Percentiles rank a stretch among this genome's conserved stretches.
phyloP scores from a whole-genome alignment of 2,888 invertebrate species.

The Copidosoma aretas region DNA sequence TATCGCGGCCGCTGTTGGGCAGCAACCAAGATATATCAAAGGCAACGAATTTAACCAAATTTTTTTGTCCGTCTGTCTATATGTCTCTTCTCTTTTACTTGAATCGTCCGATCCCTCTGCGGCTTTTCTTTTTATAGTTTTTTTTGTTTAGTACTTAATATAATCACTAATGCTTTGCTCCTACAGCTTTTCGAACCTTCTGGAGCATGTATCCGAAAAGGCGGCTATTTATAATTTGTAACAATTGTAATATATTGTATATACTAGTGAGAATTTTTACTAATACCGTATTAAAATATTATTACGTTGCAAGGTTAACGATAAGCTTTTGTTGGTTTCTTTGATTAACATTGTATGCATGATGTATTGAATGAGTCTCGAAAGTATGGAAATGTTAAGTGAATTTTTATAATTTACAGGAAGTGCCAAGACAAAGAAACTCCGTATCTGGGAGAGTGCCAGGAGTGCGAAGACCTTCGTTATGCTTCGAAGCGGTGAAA shows the following conservation, averaged over 20 bases:
- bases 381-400: too few relatives aligned
- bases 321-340: too few relatives aligned
- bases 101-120: conserved; percentile 1
- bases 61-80: conserved; percentile 16
- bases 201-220: too few relatives aligned
- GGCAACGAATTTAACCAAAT: conserved; percentile 50
- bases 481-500: conserved; percentile 53
- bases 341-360: too few relatives aligned
- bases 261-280: too few relatives aligned
- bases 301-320: too few relatives aligned
- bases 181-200: neutral
- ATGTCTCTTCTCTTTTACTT: conserved; percentile 25
- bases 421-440: conserved; percentile 53
- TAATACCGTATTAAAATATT: too few relatives aligned
- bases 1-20: conserved; percentile 61
- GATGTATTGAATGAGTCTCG: too few relatives aligned
- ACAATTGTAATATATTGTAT: too few relatives aligned
- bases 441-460: conserved; percentile 57
- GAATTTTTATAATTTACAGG: conserved; percentile 43
- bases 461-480: conserved; percentile 54
- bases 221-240: too few relatives aligned
- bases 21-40: conserved; percentile 54
- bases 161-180: conserved; percentile 7
- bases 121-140: too few relatives aligned
- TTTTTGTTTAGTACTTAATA: too few relatives aligned